Conservation (phyloP, 2,113 vertebrate species). For the Xyrauchen texanus region DNA sequence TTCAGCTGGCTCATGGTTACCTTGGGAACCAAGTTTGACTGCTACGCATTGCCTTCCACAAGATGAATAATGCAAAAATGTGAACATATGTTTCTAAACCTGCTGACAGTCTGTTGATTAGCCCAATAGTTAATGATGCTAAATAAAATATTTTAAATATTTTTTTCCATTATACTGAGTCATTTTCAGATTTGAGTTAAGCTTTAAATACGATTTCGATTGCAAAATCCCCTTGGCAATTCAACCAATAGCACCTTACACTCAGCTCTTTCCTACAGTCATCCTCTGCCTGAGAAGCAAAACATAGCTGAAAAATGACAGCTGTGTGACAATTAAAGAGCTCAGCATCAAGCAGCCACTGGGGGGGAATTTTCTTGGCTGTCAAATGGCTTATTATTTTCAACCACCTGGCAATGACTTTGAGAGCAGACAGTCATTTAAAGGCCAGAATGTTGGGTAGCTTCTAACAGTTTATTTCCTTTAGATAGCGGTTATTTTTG, state of each 20-base stretch:
- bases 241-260: constrained; percentile 39
- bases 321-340: constrained; percentile 58
- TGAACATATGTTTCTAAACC: constrained; percentile 21
- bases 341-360: constrained; percentile 42
- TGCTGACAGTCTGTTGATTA: constrained; percentile 10
- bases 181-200: not conserved
- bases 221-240: constrained; percentile 47
- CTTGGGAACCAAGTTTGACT: constrained; percentile 22
- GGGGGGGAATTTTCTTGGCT: constrained; percentile 52
- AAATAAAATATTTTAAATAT: constrained; percentile 7
- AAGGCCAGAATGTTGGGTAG: constrained; percentile 35
- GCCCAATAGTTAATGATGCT: not conserved
- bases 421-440: constrained; percentile 50
- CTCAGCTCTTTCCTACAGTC: constrained; percentile 37
- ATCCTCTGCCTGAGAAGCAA: constrained; percentile 33
- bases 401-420: constrained; percentile 56
- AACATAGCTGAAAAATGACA: constrained; percentile 55
- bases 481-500: constrained; percentile 30
- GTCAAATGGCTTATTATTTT: constrained; percentile 52
- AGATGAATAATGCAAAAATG: constrained; percentile 49
- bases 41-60: not conserved
- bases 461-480: constrained; percentile 45
- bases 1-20: constrained; percentile 11
- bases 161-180: too few species aligned
- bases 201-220: constrained; percentile 29